Base-by-base conservation (phyloP, 2,888 invertebrate species). In the Boloria euphrosyne region DNA sequence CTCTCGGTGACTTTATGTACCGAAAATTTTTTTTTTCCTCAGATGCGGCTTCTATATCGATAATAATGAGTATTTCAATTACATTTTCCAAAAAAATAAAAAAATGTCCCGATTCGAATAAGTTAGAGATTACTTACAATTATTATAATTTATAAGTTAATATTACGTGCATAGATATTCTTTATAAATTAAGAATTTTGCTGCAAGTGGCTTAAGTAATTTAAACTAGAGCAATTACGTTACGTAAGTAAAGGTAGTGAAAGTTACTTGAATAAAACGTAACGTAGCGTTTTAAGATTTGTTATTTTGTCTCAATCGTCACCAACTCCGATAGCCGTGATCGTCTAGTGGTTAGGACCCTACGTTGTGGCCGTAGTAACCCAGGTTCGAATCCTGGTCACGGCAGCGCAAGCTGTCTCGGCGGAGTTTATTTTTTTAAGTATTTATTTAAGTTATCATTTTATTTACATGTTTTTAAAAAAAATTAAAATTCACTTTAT, bases 351-450 rank as follows among this genome's bases (percentile, higher is more conserved):
- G 94, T 94, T 94, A 94, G 94, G 94, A 95, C 94, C 93, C 94
- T 94, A 94, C 94, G 94, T 95, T 95, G 95, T 95, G 94, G 95
- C 94, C 94, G 94, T 94, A 94, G 94, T 94, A 95, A 95, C 94
- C 94, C 94, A 94, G 94, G 94, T 94, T 94, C 94, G 94, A 95
- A 94, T 95, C 94, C 94, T 89, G 89, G 87, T 87, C 87, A 87
- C 86, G 87, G 86, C 87, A 87, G 85, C 73, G 59, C 27, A 55
- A 27, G 57, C 57, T 57, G 46, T 57, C 57, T 0, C 46, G 57
- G 57, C 22, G 46, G 57, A 57, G 22, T 46, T 14, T 7, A 13
- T 13, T 46, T 57, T 57, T 44, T 55, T 14, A 22, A 27, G 5
- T 52, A n/a, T 31, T 27, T n/a, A n/a, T 31, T 18, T 1, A 0